Conservation (phyloP, 2,888 invertebrate genomes). For the Myopa tessellatipennis region DNA sequence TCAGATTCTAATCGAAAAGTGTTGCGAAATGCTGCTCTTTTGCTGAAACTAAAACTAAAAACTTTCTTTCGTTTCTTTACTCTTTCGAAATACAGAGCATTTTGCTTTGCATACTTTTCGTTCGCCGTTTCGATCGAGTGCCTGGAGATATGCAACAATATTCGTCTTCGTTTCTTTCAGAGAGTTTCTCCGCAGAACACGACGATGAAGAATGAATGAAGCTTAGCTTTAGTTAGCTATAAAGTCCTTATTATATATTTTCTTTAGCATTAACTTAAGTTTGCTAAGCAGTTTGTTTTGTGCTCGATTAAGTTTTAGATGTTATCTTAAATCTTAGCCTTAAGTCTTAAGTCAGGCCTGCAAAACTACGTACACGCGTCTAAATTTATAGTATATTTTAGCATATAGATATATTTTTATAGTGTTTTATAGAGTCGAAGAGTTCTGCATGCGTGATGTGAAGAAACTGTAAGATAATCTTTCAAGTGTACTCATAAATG, state of each 20-base stretch:
- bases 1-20: conserved; percentile 20
- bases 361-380: neutral
- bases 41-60: conserved; percentile 1
- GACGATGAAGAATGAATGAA: too few species aligned
- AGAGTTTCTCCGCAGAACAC: neutral
- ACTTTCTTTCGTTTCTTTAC: neutral
- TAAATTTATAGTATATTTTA: conserved; percentile 6
- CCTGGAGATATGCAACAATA: conserved; percentile 1
- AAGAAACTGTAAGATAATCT: neutral
- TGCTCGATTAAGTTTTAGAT: too few species aligned
- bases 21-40: neutral
- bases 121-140: neutral
- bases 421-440: conserved; percentile 30
- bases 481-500: conserved; percentile 13
- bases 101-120: neutral
- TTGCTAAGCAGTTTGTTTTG: neutral
- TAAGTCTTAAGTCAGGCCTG: too few species aligned
- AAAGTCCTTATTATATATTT: neutral
- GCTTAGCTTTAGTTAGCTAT: too few species aligned
- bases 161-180: neutral
- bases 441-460: conserved; percentile 3
- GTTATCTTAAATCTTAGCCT: too few species aligned
- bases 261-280: neutral
- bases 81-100: neutral
- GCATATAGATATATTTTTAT: conserved; percentile 34